phyloP scores from a whole-genome alignment of 1,140 invertebrate species.

The Orchestia grillus region DNA sequence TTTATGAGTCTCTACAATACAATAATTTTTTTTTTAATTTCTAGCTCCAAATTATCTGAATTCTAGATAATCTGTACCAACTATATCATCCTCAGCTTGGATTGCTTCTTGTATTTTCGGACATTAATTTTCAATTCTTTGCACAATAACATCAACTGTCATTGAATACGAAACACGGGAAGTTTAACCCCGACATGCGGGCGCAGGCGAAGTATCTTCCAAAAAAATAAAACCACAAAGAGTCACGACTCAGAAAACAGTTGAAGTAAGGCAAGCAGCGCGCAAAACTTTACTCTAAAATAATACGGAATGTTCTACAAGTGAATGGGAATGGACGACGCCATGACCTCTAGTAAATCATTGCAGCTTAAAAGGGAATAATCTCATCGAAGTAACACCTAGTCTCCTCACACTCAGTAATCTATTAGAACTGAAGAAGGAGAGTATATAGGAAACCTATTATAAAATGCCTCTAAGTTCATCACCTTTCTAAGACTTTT shows the following conservation, averaged over 20 bases:
- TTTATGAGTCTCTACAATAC: background rate
- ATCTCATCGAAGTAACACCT: background rate
- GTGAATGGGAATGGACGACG: conserved; percentile 14
- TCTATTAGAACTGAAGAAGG: background rate
- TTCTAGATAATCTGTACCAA: background rate
- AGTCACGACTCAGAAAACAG: background rate
- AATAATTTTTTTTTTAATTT: background rate
- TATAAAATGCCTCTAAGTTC: background rate
- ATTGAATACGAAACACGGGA: background rate
- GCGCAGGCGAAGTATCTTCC: background rate
- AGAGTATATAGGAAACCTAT: background rate
- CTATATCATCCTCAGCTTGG: background rate
- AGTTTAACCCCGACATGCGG: background rate
- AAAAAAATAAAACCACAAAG: background rate
- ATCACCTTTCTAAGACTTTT: background rate
- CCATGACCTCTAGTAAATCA: background rate
- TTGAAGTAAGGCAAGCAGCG: background rate
- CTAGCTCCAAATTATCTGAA: background rate
- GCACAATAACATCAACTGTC: background rate
- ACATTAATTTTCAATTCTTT: background rate
- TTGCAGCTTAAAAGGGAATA: background rate
- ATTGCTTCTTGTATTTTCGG: background rate
- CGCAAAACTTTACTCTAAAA: conserved; percentile 11
- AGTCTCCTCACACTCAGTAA: background rate
- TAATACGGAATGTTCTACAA: conserved; percentile 31